Evolutionary conservation across 2,888 invertebrate species (phyloP).

Genomic region (Phaedon cochleariae): DNA sequence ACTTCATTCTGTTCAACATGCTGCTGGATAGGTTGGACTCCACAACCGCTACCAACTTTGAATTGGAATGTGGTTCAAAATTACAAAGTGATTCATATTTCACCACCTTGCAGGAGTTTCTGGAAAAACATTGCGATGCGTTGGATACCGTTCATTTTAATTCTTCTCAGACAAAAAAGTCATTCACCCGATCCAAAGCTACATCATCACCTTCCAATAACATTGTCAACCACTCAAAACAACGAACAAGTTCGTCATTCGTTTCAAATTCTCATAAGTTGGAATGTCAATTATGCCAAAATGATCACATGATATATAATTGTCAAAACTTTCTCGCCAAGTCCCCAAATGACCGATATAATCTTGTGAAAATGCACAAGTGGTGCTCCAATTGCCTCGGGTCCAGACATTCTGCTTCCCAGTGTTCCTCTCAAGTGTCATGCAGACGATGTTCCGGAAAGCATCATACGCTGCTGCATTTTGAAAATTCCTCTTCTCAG

Average conservation of each 20-base stretch:
- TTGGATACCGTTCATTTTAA: not conserved
- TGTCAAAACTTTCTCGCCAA: not conserved
- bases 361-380: not conserved
- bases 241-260: not conserved
- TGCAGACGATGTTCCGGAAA: not conserved
- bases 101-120: not conserved
- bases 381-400: not conserved
- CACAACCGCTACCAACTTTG: not conserved
- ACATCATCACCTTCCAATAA: not conserved
- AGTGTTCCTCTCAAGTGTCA: not conserved
- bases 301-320: not conserved
- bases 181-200: not conserved
- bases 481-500: not conserved
- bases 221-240: not conserved
- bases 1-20: not conserved
- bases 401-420: not conserved
- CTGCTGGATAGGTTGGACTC: not conserved
- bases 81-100: not conserved
- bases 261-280: not conserved
- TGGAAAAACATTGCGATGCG: not conserved
- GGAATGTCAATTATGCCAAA: not conserved
- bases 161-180: not conserved
- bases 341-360: not conserved
- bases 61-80: not conserved
- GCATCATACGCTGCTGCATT: not conserved